Percentiles rank a stretch among this genome's conserved stretches.
phyloP scores from a whole-genome alignment of 23 tunicate species.

The Ascidia mentula region DNA sequence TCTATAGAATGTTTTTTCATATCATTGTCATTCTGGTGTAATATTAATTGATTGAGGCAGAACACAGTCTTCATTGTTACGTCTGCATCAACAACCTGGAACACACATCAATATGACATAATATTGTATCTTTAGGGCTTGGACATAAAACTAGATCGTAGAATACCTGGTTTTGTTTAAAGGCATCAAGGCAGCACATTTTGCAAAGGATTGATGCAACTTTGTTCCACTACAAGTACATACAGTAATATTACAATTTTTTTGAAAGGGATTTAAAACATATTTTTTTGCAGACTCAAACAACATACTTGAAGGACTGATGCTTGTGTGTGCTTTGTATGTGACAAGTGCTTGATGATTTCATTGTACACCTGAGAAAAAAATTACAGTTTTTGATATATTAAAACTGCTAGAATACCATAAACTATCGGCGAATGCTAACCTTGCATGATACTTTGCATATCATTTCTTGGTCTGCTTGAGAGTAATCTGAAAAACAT shows the following conservation, averaged over 20 bases:
- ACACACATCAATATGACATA: not conserved
- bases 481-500: not conserved
- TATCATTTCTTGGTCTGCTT: not conserved
- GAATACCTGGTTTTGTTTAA: not conserved
- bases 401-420: too few relatives aligned
- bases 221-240: not conserved
- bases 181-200: not conserved
- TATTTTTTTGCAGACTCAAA: not conserved
- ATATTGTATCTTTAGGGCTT: not conserved
- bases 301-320: not conserved
- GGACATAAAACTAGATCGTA: not conserved
- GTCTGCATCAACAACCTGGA: not conserved
- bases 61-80: not conserved
- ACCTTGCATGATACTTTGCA: constrained; percentile 3
- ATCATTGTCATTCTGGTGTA: not conserved
- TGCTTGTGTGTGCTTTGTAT: not conserved
- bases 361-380: not conserved
- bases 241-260: not conserved
- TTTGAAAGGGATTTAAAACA: not conserved
- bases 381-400: not conserved
- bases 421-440: not conserved
- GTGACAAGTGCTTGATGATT: not conserved
- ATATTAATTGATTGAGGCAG: not conserved
- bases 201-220: not conserved
- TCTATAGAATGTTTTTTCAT: not conserved